A percentile compares a stretch with the other conserved stretches of the same genome.
Conservation (phyloP, 30 jellyfish, hydroid and myxozoan genomes). For the Chironex yamaguchii region DNA sequence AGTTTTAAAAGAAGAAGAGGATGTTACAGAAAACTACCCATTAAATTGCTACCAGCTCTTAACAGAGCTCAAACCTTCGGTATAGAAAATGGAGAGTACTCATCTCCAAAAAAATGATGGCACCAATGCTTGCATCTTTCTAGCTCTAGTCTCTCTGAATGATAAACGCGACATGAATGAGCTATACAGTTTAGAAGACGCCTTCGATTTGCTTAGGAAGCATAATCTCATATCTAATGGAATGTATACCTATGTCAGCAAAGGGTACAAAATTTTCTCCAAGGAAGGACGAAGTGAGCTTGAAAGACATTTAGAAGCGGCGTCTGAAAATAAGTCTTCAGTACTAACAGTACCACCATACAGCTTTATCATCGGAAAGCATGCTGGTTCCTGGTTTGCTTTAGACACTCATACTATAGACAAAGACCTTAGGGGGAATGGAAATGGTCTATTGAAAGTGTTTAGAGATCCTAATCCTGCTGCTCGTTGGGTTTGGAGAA, state of each 20-base stretch:
- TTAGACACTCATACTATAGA: neutral
- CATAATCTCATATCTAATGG: no score
- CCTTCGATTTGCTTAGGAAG: no score
- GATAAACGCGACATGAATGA: neutral
- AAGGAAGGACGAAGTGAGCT: no score
- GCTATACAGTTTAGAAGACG: neutral
- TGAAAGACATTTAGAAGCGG: no score
- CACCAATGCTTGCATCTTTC: neutral
- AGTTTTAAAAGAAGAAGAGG: neutral
- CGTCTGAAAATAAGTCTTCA: no score
- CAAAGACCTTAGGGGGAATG: neutral
- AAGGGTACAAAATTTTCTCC: no score
- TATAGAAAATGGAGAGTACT: no score
- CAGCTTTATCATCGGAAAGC: neutral
- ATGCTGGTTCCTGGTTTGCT: neutral
- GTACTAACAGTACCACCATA: neutral
- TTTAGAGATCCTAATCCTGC: neutral
- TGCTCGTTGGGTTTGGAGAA: neutral
- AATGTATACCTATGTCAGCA: no score
- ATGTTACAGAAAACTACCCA: neutral
- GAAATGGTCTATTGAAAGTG: neutral
- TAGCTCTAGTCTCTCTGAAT: neutral
- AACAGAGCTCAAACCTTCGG: neutral
- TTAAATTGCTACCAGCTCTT: neutral
- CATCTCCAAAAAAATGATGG: slow-evolving; percentile 1